Percentiles rank a stretch among this genome's conserved stretches.
phyloP scores from a whole-genome alignment of 2,797 vertebrate species.

The Decapterus maruadsi region DNA sequence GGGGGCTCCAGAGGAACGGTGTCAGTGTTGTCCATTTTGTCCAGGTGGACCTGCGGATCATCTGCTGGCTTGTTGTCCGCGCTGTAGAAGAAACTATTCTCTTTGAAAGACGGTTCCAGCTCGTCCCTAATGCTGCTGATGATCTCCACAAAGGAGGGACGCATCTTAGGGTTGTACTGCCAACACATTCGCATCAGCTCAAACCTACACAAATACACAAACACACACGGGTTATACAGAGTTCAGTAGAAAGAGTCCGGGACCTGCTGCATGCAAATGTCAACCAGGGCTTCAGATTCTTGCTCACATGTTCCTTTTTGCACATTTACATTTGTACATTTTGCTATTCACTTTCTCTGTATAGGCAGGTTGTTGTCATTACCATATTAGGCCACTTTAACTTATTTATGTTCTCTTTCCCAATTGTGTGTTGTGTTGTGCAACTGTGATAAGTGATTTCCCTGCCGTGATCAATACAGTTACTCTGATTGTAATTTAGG shows the following conservation, averaged over 20 bases:
- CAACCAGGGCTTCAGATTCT: no score
- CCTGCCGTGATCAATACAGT: no score
- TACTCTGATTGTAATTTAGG: neutral
- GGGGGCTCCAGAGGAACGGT: slow-evolving; percentile 76
- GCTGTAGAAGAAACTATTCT: slow-evolving; percentile 97
- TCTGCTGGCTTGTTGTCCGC: slow-evolving; percentile 94
- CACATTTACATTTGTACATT: no score
- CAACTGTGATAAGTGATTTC: no score
- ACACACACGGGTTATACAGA: slow-evolving; percentile 24
- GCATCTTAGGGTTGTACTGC: slow-evolving; percentile 99
- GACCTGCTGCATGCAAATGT: no score
- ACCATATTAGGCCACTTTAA: no score
- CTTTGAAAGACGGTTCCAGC: slow-evolving; percentile 91
- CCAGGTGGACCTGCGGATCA: slow-evolving; percentile 89
- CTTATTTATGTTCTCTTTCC: no score
- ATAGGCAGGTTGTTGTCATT: no score
- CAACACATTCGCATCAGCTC: slow-evolving; percentile 99
- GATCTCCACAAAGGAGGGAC: slow-evolving; percentile 96
- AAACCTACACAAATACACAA: slow-evolving; percentile 84
- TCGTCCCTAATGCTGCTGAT: slow-evolving; percentile 95
- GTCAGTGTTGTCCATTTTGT: slow-evolving; percentile 91
- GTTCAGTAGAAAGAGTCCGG: neutral
- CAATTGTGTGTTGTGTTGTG: no score
- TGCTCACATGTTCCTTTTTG: no score
- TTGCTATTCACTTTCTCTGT: no score